Evolutionary conservation across 2,797 vertebrate species (phyloP), one percentile per base, ranked within the genome.

Genomic region (Enoplosus armatus): DNA sequence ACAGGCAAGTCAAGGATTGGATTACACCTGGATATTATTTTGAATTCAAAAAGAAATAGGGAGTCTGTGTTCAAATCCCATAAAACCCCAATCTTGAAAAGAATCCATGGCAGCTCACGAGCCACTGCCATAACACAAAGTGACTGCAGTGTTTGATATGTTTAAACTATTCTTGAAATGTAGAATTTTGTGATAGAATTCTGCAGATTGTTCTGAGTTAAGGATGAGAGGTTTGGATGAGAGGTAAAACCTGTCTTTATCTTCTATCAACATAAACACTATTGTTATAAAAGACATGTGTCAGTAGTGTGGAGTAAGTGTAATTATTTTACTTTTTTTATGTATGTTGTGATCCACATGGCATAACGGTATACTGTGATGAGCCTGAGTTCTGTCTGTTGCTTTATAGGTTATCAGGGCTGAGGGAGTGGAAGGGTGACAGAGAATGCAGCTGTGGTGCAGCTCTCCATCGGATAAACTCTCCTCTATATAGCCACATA

Each of bases 401-500:
- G 27, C 39, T 70, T 68, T 75, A 50, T 37, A 74, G 66, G 67
- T 86, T 81, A 86, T 83, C 79, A 62, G 62, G 39, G 18, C 47
- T 47, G 63, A 53, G 27, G 37, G 48, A 83, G 87, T 86, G 77
- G 75, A 77, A 65, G 73, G 80, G 87, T 83, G 72, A 89, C 87
- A 87, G 80, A 77, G 72, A 69, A 75, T 63, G 64, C 72, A 53
- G 77, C 75, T 77, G 24, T 60, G 60, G 53, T 65, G 67, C 35
- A 71, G 79, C 88, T 88, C 82, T 83, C 72, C 72, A 86, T 80
- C 77, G 78, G 76, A 87, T 89, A 86, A 89, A 88, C 89, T 55
- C 56, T 66, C 76, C 47, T 85, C 75, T 55, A 65, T 85, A 80
- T 55, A 75, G 26, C 62, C 73, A 74, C 77, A 69, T 84, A 75